Evolutionary conservation across 2,797 vertebrate species (phyloP).

Genomic region (Tenualosa thibaudeaui): DNA sequence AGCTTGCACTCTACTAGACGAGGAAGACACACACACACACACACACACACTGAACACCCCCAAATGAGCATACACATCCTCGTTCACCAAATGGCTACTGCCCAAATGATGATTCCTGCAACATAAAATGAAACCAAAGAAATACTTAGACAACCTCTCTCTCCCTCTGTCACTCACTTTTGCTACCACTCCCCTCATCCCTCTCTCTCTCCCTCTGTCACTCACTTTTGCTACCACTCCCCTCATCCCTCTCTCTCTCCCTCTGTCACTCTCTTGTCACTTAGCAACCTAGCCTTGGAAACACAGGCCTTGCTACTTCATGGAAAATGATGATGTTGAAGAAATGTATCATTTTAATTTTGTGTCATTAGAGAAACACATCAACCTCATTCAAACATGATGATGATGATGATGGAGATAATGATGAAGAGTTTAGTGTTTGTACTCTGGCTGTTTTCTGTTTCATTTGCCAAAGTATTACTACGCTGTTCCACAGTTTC

Average conservation of each 20-base stretch:
- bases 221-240: conserved; percentile 37
- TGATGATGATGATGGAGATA: conserved; percentile 59
- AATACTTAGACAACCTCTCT: conserved; percentile 59
- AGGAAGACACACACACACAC: too few relatives aligned
- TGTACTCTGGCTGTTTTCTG: conserved; percentile 78
- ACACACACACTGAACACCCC: too few relatives aligned
- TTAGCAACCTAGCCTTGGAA: conserved; percentile 73
- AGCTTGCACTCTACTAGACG: conserved; percentile 67
- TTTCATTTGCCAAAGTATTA: conserved; percentile 68
- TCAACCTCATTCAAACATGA: conserved; percentile 75
- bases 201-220: neutral
- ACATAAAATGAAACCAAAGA: conserved; percentile 79
- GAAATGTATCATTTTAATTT: conserved; percentile 91
- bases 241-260: conserved; percentile 26
- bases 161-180: conserved; percentile 34
- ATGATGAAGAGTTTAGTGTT: conserved; percentile 68
- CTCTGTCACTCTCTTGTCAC: conserved; percentile 58
- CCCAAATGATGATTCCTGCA: conserved; percentile 21
- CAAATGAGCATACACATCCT: neutral
- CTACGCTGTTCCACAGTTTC: conserved; percentile 39
- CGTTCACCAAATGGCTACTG: too few relatives aligned
- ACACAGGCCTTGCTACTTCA: conserved; percentile 83
- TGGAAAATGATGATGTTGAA: conserved; percentile 69
- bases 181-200: conserved; percentile 35
- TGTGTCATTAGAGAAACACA: conserved; percentile 80